Base-by-base conservation (phyloP, 2,888 invertebrate species). In the Trissolcus japonicus region DNA sequence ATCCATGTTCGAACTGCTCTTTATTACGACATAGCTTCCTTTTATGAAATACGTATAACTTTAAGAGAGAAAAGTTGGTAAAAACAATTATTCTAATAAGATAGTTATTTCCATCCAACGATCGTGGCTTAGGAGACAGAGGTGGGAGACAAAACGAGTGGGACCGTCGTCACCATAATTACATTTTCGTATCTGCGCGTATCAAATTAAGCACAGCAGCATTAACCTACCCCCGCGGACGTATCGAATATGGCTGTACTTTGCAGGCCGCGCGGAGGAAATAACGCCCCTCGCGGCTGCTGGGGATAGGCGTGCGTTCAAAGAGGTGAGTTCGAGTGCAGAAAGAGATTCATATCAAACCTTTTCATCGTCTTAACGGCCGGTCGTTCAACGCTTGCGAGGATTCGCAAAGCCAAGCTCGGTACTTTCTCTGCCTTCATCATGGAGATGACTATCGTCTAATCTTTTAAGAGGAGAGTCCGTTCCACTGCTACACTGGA, bases 391-490 rank as follows among this genome's bases (percentile, higher is more conserved):
- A 63, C 69, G 65, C 68, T 74, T 62, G 59, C 65, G 61, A 74
- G 67, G 71, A 74, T 69, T 69, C 61, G 41, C 65, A 62, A 65
- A 55, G 40, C 29, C 59, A 63, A 60, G 69, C 63, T 61, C 69
- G 50, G 73, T 69, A 53, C 65, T 78, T 74, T 74, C 63, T 21
- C 73, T 68, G 66, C 75, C 65, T 79, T 68, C 68, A 79, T 80
- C 79, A 76, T 66, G 59, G 46, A 76, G 76, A 80, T 80, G 76
- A 77, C 80, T 77, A 80, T 79, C 77, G 76, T 78, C 75, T 79
- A 80, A 81, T 82, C 80, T 80, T 72, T 67, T 74, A 79, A 78
- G 72, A 77, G 76, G 66, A 61, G 67, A 72, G 72, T 67, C 56
- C 60, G 63, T 73, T 73, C 46, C 53, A 17, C 40, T 62, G 66